Evolutionary conservation across 2,113 vertebrate species (phyloP).

Genomic region (Connochaetes taurinus): DNA sequence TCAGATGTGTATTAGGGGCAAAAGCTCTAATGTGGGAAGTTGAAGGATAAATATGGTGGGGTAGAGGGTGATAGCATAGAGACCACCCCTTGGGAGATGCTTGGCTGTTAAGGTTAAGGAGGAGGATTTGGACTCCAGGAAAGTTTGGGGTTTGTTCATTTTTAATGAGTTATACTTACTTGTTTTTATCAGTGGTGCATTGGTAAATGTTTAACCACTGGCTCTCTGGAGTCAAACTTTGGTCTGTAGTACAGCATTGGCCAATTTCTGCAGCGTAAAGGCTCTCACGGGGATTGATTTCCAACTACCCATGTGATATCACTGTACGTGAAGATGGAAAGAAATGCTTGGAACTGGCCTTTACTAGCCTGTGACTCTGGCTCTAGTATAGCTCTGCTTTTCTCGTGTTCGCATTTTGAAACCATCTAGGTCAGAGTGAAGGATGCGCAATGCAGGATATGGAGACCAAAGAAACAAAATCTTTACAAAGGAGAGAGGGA

Average conservation of each 20-base stretch:
- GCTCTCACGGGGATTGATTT: background rate
- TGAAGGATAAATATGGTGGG: background rate
- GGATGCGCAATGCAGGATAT: background rate
- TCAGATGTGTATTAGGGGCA: background rate
- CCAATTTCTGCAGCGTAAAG: background rate
- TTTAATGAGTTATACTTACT: background rate
- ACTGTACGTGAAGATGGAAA: background rate
- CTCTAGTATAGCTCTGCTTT: background rate
- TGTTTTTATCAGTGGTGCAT: background rate
- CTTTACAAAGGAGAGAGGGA: background rate
- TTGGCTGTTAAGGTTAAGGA: background rate
- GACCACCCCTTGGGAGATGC: background rate
- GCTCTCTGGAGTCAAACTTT: background rate
- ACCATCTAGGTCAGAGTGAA: background rate
- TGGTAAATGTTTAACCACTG: background rate
- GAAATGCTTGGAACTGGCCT: background rate
- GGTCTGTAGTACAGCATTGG: background rate
- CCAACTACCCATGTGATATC: background rate
- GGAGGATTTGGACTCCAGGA: background rate
- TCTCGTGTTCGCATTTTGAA: background rate
- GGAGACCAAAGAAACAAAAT: background rate
- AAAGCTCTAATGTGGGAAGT: background rate
- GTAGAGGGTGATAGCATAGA: background rate
- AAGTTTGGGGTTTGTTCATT: background rate
- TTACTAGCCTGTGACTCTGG: background rate